Base-by-base conservation (phyloP, 2,888 invertebrate genomes). In the Griposia aprilina region DNA sequence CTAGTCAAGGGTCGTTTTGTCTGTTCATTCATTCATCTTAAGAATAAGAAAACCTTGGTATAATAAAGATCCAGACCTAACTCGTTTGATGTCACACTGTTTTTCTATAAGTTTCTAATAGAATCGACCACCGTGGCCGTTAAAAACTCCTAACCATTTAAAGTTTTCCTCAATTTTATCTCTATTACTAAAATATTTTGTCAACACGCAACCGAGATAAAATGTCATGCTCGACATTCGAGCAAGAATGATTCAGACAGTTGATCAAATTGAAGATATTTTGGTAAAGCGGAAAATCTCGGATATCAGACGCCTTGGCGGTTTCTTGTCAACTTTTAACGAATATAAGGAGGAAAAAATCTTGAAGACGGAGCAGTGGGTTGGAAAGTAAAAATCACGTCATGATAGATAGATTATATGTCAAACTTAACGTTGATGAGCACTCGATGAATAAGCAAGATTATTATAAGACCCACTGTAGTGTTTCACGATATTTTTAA, bases 311-410 rank as follows among this genome's bases (percentile, higher is more conserved):
- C 13, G 36, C 81, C 45, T 26, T 66, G 50, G 63, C 41, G 72
- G 59, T 84, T 50, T 80, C 83, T 78, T 26, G 52, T 81, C 66
- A 78, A 70, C 55, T 50, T 80, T 66, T 65, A 78, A 81, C 63
- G 69, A 83, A 59, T 59, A 11, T 10, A 55, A 20, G 13, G 41
- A 36, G 15, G 36, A 62, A 30, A 45, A 30, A 63, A n/a, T 69
- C 26, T 62, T 41, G 6, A 17, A 62, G 0, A 8, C 5, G 3
- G 7, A 15, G 26, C 3, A 36, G n/a, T 36, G 7, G 11, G 20
- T 6, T 2, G 36, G 23, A 26, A 65, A 23, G 1, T 17, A 26
- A 55, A 55, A 45, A 13, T 68, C 3, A 13, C 41, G 23, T 13
- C 23, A 4, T n/a, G 20, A n/a, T 59, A 57, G 20, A 59, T 15